phyloP scores from a whole-genome alignment of 2,113 vertebrate species.

The Ranitomeya variabilis region DNA sequence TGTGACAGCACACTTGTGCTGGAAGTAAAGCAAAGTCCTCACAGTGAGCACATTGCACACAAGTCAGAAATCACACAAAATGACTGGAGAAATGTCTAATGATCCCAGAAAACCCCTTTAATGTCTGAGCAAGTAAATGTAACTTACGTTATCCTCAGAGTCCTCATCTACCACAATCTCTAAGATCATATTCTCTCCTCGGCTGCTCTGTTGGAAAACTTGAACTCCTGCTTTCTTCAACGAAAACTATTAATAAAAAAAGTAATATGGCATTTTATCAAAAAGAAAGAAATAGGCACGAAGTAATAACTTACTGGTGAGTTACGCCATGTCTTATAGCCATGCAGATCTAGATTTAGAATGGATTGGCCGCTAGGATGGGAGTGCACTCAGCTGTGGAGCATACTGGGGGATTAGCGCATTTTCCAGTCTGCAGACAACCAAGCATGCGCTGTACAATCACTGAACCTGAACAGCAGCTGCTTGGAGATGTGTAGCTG shows the following conservation, averaged over 20 bases:
- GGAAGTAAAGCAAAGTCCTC: too few species aligned
- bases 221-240: slow-evolving; percentile 90
- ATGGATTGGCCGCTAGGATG: background rate
- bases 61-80: too few species aligned
- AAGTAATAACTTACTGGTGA: background rate
- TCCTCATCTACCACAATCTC: slow-evolving; percentile 76
- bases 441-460: background rate
- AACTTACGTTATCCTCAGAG: slow-evolving; percentile 76
- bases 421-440: background rate
- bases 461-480: background rate
- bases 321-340: background rate
- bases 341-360: background rate
- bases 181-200: slow-evolving; percentile 96
- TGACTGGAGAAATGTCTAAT: too few species aligned
- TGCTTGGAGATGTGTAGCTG: background rate
- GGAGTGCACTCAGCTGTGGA: background rate
- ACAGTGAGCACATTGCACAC: too few species aligned
- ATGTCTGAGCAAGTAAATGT: background rate
- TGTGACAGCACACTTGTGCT: too few species aligned
- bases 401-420: background rate
- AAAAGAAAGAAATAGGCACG: background rate
- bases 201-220: slow-evolving; percentile 96
- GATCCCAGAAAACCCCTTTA: too few species aligned
- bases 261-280: background rate
- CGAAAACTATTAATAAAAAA: slow-evolving; percentile 76